Percentiles rank a stretch among this genome's conserved stretches.
Evolutionary conservation across 2,888 invertebrate genomes (phyloP).

Genomic region (Entomobrya proxima): DNA sequence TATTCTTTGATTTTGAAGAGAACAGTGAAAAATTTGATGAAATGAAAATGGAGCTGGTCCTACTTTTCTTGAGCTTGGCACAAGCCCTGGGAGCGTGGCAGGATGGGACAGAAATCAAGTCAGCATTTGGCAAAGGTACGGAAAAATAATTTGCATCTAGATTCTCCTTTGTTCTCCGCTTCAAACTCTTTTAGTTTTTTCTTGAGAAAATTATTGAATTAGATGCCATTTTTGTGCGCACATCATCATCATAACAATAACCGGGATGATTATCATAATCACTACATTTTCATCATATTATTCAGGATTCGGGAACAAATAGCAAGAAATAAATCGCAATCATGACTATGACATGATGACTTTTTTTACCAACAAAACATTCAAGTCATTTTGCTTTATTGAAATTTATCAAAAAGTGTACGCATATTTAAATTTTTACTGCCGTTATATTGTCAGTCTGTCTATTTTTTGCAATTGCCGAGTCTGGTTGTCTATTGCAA

Average conservation of each 20-base stretch:
- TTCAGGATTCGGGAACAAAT: not conserved
- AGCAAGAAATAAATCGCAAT: conserved; percentile 21
- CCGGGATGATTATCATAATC: not conserved
- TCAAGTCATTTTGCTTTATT: not conserved
- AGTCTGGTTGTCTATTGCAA: not conserved
- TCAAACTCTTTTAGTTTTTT: not conserved
- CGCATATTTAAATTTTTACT: not conserved
- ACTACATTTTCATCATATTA: not conserved
- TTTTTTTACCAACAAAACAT: not conserved
- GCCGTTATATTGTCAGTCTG: not conserved
- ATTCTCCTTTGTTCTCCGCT: not conserved
- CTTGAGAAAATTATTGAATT: not conserved
- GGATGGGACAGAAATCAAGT: conserved; percentile 71
- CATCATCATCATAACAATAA: not conserved
- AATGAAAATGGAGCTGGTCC: conserved; percentile 45
- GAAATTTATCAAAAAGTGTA: not conserved
- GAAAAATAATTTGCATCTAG: not conserved
- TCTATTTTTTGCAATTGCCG: not conserved
- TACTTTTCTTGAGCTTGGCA: conserved; percentile 53
- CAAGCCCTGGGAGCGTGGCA: conserved; percentile 71
- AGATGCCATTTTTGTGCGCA: not conserved
- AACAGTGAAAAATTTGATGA: conserved; percentile 16
- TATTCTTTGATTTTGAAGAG: conserved; percentile 17
- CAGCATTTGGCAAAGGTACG: conserved; percentile 68
- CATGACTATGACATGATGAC: conserved; percentile 21